phyloP scores from a whole-genome alignment of 1,140 invertebrate genomes.

The Hyles vespertilio region DNA sequence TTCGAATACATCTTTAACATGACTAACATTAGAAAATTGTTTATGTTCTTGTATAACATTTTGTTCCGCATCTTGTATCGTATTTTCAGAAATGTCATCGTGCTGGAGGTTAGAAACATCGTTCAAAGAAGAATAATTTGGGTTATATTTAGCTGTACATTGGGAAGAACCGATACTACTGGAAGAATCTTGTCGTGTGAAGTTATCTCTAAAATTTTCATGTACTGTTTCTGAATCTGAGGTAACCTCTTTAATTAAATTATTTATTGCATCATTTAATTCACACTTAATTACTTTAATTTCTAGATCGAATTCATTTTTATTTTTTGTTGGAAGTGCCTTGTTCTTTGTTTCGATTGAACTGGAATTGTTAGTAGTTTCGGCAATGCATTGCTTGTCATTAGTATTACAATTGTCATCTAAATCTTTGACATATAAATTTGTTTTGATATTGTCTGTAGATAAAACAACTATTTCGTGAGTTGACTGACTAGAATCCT shows the following conservation, averaged over 20 bases:
- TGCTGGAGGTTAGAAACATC: slow-evolving; percentile 64
- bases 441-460: slow-evolving; percentile 56
- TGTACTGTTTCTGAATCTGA: slow-evolving; percentile 50
- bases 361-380: neutral
- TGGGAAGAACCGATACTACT: slow-evolving; percentile 72
- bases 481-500: slow-evolving; percentile 10
- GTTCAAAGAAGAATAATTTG: slow-evolving; percentile 66
- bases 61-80: slow-evolving; percentile 18
- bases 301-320: slow-evolving; percentile 52
- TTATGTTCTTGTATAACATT: slow-evolving; percentile 19
- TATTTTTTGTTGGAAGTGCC: slow-evolving; percentile 15
- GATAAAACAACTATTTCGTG: slow-evolving; percentile 62
- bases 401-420: slow-evolving; percentile 17
- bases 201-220: slow-evolving; percentile 39
- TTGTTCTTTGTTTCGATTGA: neutral
- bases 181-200: slow-evolving; percentile 70
- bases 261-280: slow-evolving; percentile 67
- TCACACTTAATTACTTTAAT: slow-evolving; percentile 68
- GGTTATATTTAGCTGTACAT: slow-evolving; percentile 74
- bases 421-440: slow-evolving; percentile 60
- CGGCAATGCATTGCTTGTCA: neutral
- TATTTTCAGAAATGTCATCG: slow-evolving; percentile 43
- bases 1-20: slow-evolving; percentile 65
- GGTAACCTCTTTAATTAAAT: slow-evolving; percentile 64
- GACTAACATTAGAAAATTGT: slow-evolving; percentile 30